Evolutionary conservation across 2,113 vertebrate species (phyloP), one percentile per base, ranked within the genome.

Genomic region (Pavo muticus): DNA sequence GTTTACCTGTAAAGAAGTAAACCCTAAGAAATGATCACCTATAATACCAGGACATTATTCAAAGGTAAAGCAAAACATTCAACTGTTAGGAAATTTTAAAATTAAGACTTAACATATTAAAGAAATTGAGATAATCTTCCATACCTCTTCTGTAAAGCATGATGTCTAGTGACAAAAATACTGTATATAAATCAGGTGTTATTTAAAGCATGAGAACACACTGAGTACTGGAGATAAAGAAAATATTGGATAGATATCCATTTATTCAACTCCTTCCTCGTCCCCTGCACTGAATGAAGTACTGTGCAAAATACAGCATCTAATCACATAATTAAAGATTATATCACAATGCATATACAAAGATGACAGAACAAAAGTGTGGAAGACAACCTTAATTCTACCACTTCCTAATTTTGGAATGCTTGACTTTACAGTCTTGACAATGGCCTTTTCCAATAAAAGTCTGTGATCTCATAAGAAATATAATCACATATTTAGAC

Each of bases 241-340:
- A 91, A 87, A 85, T 87, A 92, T 77, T 95, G 42, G 64, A 63
- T 40, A 87, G 54, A 82, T 90, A 93, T 40, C 56, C 45, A 61
- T 77, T 94, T 87, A 88, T 79, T 92, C 45, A 83, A 35, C 45
- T 79, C 32, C 50, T 70, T 54, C 67, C 70, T 87, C 54, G 45
- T 75, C 56, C 37, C 15, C 14, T 83, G 45, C 29, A 59, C 16
- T 92, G 84, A 93, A 91, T 82, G 50, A 94, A 11, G 21, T 79
- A 80, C 45, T 77, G 64, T 83, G 81, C 84, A 94, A 96, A 94
- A 92, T 67, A 85, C 71, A 76, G 48, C 59, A 93, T 92, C 89
- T 89, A 91, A 95, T 94, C 27, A 74, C 35, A 50, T 94, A 94
- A 92, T 95, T 95, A 96, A 97, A 96, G 94, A 94, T 87, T 85